Base-by-base conservation (phyloP, 2,888 invertebrate genomes). In the Lydus trimaculatus region DNA sequence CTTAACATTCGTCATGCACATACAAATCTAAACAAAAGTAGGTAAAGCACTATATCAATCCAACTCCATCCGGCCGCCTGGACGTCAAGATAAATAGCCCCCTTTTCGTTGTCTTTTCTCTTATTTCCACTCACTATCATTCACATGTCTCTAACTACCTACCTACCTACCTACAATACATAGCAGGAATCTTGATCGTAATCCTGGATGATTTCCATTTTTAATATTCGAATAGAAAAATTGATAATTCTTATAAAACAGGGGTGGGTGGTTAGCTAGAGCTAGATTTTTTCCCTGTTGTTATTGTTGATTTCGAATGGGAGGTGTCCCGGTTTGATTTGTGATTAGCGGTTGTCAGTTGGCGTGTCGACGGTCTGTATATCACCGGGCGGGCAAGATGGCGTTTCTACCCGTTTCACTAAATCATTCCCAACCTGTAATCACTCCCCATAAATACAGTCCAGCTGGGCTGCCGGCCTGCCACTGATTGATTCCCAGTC, bases 341-440 rank as follows among this genome's bases (percentile, higher is more conserved):
- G 78, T 77, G 78, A 78, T 76, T 76, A 76, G 76, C 66, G 74
- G 72, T 76, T 73, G 78, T 78, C 78, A 78, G 79, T 71, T 80
- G 78, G 80, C 80, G 80, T 80, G 80, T 77, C 76, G 72, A 71
- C 72, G 70, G 71, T 74, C 78, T 74, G 76, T 80, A 76, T 75
- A 80, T 80, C 79, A 80, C 69, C 64, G 63, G 66, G 71, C 67
- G 73, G n/a, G 69, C 75, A 79, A 77, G 78, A 78, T 78, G 79
- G 78, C 76, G 75, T 76, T 72, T 73, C 72, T 75, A 43, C 75
- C 67, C 76, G 72, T 73, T 76, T 76, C 43, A 69, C 66, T 80
- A 80, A 80, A 80, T 80, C 80, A 80, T 79, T 73, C 74, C 73
- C 72, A 78, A 76, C 79, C 79, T 77, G 76, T 78, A 79, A 80